Conservation (phyloP, 2,797 vertebrate genomes). For the Sebastes taczanowskii region DNA sequence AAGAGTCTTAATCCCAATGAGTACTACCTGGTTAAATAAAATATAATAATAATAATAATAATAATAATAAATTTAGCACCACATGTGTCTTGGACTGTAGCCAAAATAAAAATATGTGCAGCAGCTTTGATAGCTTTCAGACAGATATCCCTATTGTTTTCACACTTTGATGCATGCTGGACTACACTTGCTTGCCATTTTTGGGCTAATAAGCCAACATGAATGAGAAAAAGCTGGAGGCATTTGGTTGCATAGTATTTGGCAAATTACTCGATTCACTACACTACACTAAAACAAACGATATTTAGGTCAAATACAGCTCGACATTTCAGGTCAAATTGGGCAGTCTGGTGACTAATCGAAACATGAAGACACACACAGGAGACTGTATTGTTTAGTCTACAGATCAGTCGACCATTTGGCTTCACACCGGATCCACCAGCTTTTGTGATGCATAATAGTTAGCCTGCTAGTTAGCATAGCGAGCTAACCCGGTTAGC, state of each 20-base stretch:
- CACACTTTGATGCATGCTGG: not conserved
- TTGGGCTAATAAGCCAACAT: not conserved
- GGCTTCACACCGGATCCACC: constrained; percentile 51
- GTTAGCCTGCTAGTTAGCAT: constrained; percentile 74
- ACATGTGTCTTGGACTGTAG: constrained; percentile 50
- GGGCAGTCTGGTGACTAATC: not conserved
- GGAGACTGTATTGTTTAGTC: constrained; percentile 59
- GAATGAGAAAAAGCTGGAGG: constrained; percentile 1
- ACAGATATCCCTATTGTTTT: constrained; percentile 4
- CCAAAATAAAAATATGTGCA: constrained; percentile 42
- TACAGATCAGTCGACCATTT: constrained; percentile 68
- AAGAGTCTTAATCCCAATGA: too few relatives aligned
- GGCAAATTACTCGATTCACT: constrained; percentile 36
- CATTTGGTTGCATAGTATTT: constrained; percentile 3
- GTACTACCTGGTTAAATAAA: too few relatives aligned
- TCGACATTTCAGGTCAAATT: constrained; percentile 13
- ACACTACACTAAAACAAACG: constrained; percentile 62
- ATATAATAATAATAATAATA: too few relatives aligned
- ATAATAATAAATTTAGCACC: not conserved
- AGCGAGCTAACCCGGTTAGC: constrained; percentile 57
- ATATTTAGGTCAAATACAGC: constrained; percentile 64
- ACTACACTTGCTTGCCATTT: not conserved
- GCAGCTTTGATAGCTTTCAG: not conserved
- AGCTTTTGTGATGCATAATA: constrained; percentile 80
- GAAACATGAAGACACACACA: not conserved